These are phyloP conservation scores for Rhodophaea formosa DNA, from an alignment of 2,888 invertebrate species.

Conservation along the genomic window DNA sequence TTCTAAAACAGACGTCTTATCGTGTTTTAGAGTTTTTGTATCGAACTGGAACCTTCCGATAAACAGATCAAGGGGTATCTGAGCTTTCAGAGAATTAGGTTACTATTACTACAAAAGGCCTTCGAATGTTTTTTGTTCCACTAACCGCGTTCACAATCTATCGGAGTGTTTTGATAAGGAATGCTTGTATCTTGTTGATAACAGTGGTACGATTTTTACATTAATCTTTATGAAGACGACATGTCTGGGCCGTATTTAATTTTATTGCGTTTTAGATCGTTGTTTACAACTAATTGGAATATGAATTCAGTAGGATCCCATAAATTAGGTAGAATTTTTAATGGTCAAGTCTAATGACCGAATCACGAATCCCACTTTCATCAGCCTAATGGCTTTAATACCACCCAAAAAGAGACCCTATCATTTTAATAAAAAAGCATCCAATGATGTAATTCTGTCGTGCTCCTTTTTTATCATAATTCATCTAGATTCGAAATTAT, in stretches of 20 bases:
- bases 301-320: background rate
- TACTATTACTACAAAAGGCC: slow-evolving; percentile 59
- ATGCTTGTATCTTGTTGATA: slow-evolving; percentile 22
- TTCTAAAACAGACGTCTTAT: slow-evolving; percentile 32
- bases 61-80: slow-evolving; percentile 71
- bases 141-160: slow-evolving; percentile 60
- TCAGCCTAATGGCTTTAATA: slow-evolving; percentile 6
- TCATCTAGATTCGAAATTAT: slow-evolving; percentile 32
- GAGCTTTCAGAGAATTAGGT: slow-evolving; percentile 58
- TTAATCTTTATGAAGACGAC: background rate
- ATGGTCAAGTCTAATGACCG: background rate
- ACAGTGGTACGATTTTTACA: slow-evolving; percentile 19
- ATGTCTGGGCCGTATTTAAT: slow-evolving; percentile 7
- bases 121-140: slow-evolving; percentile 64
- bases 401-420: slow-evolving; percentile 20
- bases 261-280: background rate
- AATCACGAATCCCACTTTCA: slow-evolving; percentile 5
- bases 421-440: slow-evolving; percentile 26
- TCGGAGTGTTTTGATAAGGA: slow-evolving; percentile 39
- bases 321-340: background rate
- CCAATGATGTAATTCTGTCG: slow-evolving; percentile 23
- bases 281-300: background rate
- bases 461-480: slow-evolving; percentile 26
- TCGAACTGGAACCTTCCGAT: slow-evolving; percentile 44
- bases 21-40: slow-evolving; percentile 35